These are phyloP conservation scores for Eilema caniola DNA, from an alignment of 2,888 invertebrate genomes.

Conservation along the genomic window DNA sequence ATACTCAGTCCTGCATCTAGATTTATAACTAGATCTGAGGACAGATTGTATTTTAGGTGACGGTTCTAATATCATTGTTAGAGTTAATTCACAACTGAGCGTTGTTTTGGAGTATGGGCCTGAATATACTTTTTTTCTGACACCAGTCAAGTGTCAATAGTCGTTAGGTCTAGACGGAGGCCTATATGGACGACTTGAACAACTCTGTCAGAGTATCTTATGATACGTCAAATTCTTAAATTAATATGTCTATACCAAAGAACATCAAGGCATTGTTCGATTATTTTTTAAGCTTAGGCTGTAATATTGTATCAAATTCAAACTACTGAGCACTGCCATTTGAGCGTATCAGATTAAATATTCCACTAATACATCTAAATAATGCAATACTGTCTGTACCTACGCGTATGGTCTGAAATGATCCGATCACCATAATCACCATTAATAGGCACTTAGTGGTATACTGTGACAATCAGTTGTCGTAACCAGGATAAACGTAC, in stretches of 20 bases:
- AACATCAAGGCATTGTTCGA: slow-evolving; percentile 12
- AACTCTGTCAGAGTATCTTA: too few species aligned
- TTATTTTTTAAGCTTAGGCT: background rate
- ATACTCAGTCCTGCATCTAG: too few species aligned
- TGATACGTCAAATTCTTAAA: background rate
- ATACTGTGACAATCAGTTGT: slow-evolving; percentile 16
- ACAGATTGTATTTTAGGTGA: too few species aligned
- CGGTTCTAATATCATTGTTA: too few species aligned
- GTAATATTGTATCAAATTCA: slow-evolving; percentile 11
- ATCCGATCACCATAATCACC: slow-evolving; percentile 14
- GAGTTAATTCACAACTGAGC: too few species aligned
- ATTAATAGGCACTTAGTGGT: slow-evolving; percentile 23
- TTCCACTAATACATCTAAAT: slow-evolving; percentile 18
- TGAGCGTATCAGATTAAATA: slow-evolving; percentile 21
- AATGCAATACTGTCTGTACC: slow-evolving; percentile 11
- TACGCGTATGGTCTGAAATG: slow-evolving; percentile 26
- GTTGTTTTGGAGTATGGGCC: too few species aligned
- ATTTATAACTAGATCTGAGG: too few species aligned
- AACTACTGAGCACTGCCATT: slow-evolving; percentile 13
- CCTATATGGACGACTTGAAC: too few species aligned
- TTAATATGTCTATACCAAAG: background rate
- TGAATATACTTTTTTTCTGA: too few species aligned
- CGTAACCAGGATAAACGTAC: slow-evolving; percentile 18
- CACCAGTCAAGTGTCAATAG: too few species aligned
- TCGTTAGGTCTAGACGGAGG: too few species aligned